A percentile compares a stretch with the other conserved stretches of the same genome.
These are phyloP conservation scores for Ctenicera cuprea DNA, from an alignment of 2,888 invertebrate genomes.

Conservation along the genomic window DNA sequence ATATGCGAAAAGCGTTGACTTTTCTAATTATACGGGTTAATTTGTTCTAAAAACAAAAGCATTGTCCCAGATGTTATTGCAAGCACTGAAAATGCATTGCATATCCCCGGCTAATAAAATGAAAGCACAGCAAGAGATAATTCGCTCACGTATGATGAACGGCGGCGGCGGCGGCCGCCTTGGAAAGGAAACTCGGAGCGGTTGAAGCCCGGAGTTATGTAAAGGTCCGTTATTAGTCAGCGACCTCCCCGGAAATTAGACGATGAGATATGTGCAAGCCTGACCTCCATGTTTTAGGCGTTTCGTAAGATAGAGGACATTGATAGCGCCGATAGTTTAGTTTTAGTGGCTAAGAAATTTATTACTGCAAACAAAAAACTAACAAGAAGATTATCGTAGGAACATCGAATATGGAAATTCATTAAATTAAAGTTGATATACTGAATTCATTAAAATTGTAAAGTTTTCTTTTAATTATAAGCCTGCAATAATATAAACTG, in stretches of 20 bases:
- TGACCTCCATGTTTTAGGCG: constrained; percentile 61
- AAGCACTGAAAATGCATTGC: constrained; percentile 25
- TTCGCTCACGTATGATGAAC: constrained; percentile 57
- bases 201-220: constrained; percentile 61
- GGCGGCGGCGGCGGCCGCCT: constrained; percentile 51
- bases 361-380: constrained; percentile 35
- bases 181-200: constrained; percentile 54
- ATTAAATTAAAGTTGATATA: no score
- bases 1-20: neutral
- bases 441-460: no score
- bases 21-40: constrained; percentile 9
- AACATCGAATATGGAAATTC: neutral
- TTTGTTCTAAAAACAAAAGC: constrained; percentile 11
- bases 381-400: neutral
- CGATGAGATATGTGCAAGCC: constrained; percentile 64
- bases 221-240: constrained; percentile 65
- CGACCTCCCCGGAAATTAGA: constrained; percentile 65
- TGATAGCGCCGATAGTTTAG: constrained; percentile 61
- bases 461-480: no score
- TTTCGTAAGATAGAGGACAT: constrained; percentile 60
- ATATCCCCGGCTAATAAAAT: constrained; percentile 40
- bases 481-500: no score
- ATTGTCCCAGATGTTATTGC: constrained; percentile 29
- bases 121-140: constrained; percentile 52
- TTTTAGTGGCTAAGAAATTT: constrained; percentile 48